phyloP scores from a whole-genome alignment of 2,888 invertebrate genomes.

The Tipula helvola region DNA sequence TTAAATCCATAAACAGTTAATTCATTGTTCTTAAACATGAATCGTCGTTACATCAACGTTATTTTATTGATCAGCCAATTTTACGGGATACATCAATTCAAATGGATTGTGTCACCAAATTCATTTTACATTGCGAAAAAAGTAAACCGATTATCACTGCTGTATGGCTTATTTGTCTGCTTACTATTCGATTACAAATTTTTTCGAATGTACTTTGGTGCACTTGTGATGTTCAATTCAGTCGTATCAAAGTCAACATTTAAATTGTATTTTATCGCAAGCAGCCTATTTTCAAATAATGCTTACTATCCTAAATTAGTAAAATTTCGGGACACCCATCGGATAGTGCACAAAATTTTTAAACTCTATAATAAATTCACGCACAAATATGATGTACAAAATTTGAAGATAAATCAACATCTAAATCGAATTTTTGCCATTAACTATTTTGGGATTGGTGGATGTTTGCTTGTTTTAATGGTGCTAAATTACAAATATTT shows the following conservation, averaged over 20 bases:
- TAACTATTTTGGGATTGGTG: too few species aligned
- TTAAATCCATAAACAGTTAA: too few species aligned
- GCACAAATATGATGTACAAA: background rate
- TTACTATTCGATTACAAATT: background rate
- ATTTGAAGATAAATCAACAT: background rate
- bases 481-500: too few species aligned
- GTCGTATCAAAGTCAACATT: background rate
- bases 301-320: background rate
- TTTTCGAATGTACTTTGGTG: background rate
- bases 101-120: background rate
- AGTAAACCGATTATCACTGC: background rate
- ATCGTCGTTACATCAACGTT: background rate
- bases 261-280: background rate
- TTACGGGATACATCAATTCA: background rate
- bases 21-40: background rate
- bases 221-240: background rate
- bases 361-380: background rate
- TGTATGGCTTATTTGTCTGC: background rate
- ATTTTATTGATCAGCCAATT: background rate
- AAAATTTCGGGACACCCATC: background rate
- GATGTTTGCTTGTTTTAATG: too few species aligned
- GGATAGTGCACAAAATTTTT: background rate
- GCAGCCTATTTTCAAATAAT: background rate
- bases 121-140: background rate
- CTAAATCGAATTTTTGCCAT: background rate